phyloP scores from a whole-genome alignment of 2,888 invertebrate species.

The Embidobia sp. region DNA sequence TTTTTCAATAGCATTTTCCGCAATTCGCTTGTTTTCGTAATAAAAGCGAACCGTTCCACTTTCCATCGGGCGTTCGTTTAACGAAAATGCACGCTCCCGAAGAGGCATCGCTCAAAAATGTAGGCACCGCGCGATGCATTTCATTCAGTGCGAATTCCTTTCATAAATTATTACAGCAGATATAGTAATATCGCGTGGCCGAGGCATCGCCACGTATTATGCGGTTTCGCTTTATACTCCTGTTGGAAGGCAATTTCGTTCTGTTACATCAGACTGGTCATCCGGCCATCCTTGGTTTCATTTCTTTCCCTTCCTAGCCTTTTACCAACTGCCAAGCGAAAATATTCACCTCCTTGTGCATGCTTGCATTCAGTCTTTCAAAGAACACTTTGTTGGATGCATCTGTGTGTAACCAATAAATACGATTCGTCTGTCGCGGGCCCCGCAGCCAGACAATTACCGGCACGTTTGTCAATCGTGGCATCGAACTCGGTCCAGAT shows the following conservation, averaged over 20 bases:
- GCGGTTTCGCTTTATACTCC: conserved; percentile 71
- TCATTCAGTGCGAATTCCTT: conserved; percentile 55
- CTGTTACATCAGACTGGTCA: conserved; percentile 80
- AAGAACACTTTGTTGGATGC: conserved; percentile 63
- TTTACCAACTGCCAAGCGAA: conserved; percentile 65
- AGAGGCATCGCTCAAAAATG: conserved; percentile 28
- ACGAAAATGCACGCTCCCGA: conserved; percentile 15
- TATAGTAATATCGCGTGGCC: conserved; percentile 56
- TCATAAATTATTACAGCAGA: conserved; percentile 53
- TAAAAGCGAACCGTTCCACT: conserved; percentile 16
- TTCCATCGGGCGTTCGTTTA: conserved; percentile 31
- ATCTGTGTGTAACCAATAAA: conserved; percentile 54
- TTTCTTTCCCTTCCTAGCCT: conserved; percentile 67
- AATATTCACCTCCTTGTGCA: conserved; percentile 66
- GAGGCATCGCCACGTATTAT: conserved; percentile 63
- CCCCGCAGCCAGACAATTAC: conserved; percentile 7
- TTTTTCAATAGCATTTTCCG: neutral
- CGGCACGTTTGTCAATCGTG: conserved; percentile 5
- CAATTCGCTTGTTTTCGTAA: conserved; percentile 21
- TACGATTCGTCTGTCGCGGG: conserved; percentile 16
- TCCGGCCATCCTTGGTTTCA: conserved; percentile 68
- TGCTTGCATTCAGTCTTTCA: conserved; percentile 66
- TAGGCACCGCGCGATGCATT: conserved; percentile 12
- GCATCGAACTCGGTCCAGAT: neutral
- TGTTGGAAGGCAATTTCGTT: conserved; percentile 75